phyloP scores from a whole-genome alignment of 2,797 vertebrate species.

The Melanotaenia pygmaea region DNA sequence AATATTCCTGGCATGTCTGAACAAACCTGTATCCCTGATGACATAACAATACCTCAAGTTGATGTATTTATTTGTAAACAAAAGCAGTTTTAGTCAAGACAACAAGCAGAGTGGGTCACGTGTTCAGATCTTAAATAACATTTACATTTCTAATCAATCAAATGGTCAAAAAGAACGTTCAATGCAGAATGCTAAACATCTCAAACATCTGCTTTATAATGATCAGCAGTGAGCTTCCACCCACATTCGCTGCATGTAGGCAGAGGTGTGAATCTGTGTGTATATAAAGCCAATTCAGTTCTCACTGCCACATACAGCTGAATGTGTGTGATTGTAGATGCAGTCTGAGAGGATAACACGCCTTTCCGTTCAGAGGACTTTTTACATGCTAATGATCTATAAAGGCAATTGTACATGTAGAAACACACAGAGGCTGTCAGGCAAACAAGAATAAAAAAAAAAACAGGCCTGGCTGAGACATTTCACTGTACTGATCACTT shows the following conservation, averaged over 20 bases:
- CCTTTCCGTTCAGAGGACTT: not conserved
- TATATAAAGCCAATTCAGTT: conserved; percentile 38
- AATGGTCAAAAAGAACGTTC: conserved; percentile 28
- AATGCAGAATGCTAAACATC: conserved; percentile 16
- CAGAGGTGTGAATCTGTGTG: conserved; percentile 43
- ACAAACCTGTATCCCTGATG: not conserved
- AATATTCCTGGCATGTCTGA: conserved; percentile 13
- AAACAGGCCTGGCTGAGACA: not conserved
- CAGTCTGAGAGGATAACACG: conserved; percentile 43
- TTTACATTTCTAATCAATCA: not conserved
- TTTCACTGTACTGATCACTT: not conserved
- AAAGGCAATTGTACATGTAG: not conserved
- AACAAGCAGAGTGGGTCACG: not conserved
- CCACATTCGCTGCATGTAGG: conserved; percentile 60
- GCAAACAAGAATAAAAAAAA: not conserved
- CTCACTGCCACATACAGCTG: conserved; percentile 78
- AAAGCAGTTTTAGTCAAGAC: not conserved
- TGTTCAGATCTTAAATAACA: not conserved
- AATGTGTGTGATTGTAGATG: conserved; percentile 46
- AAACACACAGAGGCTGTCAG: not conserved
- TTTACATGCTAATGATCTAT: conserved; percentile 12
- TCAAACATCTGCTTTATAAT: conserved; percentile 53
- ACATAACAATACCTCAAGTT: not conserved
- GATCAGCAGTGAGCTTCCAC: conserved; percentile 48
- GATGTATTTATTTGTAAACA: conserved; percentile 20